Evolutionary conservation across 2,888 invertebrate genomes (phyloP), one percentile per base, ranked within the genome.

Genomic region (Heliconius aoede): DNA sequence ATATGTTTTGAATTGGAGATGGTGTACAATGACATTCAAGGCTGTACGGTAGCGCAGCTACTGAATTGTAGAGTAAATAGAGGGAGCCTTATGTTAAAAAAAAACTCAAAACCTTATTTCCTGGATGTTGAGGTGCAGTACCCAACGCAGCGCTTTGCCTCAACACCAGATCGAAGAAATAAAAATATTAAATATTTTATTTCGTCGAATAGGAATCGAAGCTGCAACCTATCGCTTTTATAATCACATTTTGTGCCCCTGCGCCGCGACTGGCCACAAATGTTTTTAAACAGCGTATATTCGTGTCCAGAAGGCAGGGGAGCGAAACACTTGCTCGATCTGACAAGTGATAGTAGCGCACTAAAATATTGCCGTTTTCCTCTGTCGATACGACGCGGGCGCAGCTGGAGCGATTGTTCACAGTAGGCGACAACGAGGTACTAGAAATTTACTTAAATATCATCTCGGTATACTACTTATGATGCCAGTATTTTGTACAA

Each of bases 291-390:
- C 88, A 85, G 85, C 84, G 84, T 83, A 88, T 88, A 88, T 91
- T 91, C 87, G 85, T 85, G 86, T 89, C 87, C 88, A 86, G 88
- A 90, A 88, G 84, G 88, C 88, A 90, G 90, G 91, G 87, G 87
- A 89, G 90, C 88, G 89, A 88, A 91, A 93, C 92, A 92, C 92
- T 94, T 91, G 93, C 90, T 87, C 89, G 93, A 92, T 94, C 88
- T 92, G 93, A 93, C 93, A 91, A 90, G 91, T 92, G 93, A 94
- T 94, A 94, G 90, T 86, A 83, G 82, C 80, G 81, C 86, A 85
- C 81, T 93, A 91, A 94, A 90, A 91, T 94, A 94, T 91, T 86
- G 89, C 87, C 80, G 84, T 83, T 82, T 76, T 55, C 28, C 55
- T 69, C 55, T 81, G 81, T 81, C 85, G 91, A 90, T 91, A 91